A percentile compares a stretch with the other conserved stretches of the same genome.
Evolutionary conservation across 2,797 vertebrate species (phyloP).

Genomic region (Catostomus latipinnis): DNA sequence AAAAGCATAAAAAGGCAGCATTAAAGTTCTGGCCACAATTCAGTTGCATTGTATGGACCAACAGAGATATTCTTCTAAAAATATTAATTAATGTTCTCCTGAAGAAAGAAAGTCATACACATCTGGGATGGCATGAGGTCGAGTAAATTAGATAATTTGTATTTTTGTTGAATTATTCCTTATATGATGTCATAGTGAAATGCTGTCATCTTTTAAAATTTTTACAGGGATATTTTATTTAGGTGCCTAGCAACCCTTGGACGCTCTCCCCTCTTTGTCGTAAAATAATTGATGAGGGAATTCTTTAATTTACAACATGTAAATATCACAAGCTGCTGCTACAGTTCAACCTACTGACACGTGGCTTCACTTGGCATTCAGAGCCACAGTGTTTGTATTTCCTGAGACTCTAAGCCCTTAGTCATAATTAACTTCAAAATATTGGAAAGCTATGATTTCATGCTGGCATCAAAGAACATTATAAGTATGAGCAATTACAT

Average conservation of each 20-base stretch:
- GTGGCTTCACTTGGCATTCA: slow-evolving; percentile 17
- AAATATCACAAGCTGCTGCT: slow-evolving; percentile 58
- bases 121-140: background rate
- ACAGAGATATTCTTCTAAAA: too few relatives aligned
- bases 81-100: too few relatives aligned
- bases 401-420: background rate
- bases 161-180: background rate
- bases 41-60: too few relatives aligned
- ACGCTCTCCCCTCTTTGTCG: slow-evolving; percentile 42
- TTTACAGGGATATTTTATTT: slow-evolving; percentile 45
- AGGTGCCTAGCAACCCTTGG: slow-evolving; percentile 49
- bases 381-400: slow-evolving; percentile 18
- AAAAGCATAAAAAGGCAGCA: too few relatives aligned
- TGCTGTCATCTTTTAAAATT: slow-evolving; percentile 2
- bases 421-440: slow-evolving; percentile 2
- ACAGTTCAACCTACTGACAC: slow-evolving; percentile 18
- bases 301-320: slow-evolving; percentile 55
- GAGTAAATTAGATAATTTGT: too few relatives aligned
- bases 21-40: too few relatives aligned
- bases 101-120: background rate
- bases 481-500: too few relatives aligned
- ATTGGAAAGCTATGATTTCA: too few relatives aligned
- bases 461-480: too few relatives aligned
- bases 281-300: slow-evolving; percentile 54
- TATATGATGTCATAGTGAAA: background rate